Conservation (phyloP, 2,797 vertebrate species). For the Gephyroberyx darwinii region DNA sequence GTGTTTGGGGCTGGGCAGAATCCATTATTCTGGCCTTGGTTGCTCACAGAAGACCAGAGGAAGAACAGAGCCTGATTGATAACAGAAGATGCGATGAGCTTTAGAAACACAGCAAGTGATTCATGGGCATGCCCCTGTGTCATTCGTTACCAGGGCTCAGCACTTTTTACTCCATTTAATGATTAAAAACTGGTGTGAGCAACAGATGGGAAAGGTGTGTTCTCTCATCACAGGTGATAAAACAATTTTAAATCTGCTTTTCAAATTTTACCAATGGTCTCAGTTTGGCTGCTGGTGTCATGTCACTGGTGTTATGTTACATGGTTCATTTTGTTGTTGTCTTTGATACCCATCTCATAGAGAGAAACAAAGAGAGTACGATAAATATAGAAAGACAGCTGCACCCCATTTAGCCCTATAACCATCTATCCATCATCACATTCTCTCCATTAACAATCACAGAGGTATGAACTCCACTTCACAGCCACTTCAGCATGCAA, state of each 20-base stretch:
- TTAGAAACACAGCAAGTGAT: constrained; percentile 60
- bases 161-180: constrained; percentile 58
- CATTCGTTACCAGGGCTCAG: constrained; percentile 51
- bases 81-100: constrained; percentile 40
- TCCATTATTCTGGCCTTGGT: constrained; percentile 46
- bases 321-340: not conserved
- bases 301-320: not conserved
- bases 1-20: constrained; percentile 24
- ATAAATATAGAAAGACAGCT: not conserved
- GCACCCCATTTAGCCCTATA: not conserved
- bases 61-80: constrained; percentile 55
- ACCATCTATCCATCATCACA: constrained; percentile 12
- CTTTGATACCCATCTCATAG: not conserved
- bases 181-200: constrained; percentile 15
- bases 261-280: not conserved
- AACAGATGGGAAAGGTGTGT: constrained; percentile 15
- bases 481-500: constrained; percentile 1
- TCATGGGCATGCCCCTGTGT: constrained; percentile 41
- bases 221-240: constrained; percentile 25
- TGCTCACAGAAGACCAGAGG: constrained; percentile 45
- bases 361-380: not conserved
- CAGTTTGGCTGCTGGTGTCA: not conserved
- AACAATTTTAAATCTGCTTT: constrained; percentile 7
- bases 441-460: constrained; percentile 19
- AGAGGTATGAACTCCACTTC: constrained; percentile 11